A percentile compares a stretch with the other conserved stretches of the same genome.
Evolutionary conservation across 1,140 invertebrate genomes (phyloP).

Genomic region (Eurytemora carolleeae): DNA sequence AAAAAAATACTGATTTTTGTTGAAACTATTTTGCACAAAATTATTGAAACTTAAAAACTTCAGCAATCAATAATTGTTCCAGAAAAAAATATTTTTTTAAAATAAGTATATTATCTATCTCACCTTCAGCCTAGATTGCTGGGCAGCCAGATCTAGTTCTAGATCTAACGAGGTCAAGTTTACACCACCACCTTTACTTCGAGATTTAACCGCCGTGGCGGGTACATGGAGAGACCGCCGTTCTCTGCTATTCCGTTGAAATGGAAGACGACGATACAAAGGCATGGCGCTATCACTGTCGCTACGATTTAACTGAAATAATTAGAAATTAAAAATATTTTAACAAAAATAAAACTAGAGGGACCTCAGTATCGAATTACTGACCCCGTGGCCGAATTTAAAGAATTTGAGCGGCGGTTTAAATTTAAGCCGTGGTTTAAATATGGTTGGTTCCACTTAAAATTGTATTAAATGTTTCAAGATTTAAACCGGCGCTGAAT

Average conservation of each 20-base stretch:
- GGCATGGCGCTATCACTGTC: conserved; percentile 93
- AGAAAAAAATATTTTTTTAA: too few relatives aligned
- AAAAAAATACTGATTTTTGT: too few relatives aligned
- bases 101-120: too few relatives aligned
- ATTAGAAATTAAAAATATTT: conserved; percentile 17
- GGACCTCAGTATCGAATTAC: not conserved
- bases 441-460: too few relatives aligned
- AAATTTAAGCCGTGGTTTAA: too few relatives aligned
- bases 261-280: conserved; percentile 52
- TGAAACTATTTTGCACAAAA: too few relatives aligned
- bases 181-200: conserved; percentile 25
- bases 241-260: conserved; percentile 71
- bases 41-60: too few relatives aligned
- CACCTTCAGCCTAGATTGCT: conserved; percentile 26
- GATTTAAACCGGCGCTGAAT: too few relatives aligned
- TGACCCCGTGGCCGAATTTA: conserved; percentile 13
- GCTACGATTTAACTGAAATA: conserved; percentile 63
- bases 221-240: conserved; percentile 62
- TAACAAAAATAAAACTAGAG: not conserved
- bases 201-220: conserved; percentile 12
- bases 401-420: too few relatives aligned
- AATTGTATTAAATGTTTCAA: too few relatives aligned
- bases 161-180: conserved; percentile 70
- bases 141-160: conserved; percentile 49
- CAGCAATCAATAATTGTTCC: too few relatives aligned